Conservation (phyloP, 2,888 invertebrate genomes). For the Syrista parreyssii region DNA sequence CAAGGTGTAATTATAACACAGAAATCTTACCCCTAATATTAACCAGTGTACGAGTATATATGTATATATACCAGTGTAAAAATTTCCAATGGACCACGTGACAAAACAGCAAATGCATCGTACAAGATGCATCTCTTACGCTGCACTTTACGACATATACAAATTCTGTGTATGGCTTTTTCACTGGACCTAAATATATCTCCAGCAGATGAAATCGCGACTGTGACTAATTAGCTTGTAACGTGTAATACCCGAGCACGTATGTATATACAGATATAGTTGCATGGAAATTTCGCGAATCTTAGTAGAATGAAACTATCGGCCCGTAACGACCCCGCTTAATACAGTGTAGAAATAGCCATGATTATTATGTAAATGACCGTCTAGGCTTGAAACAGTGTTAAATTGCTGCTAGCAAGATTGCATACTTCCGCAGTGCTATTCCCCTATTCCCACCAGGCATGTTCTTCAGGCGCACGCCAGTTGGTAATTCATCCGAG, state of each 20-base stretch:
- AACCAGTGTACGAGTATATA: too few relatives aligned
- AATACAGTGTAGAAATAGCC: slow-evolving; percentile 22
- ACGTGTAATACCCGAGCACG: background rate
- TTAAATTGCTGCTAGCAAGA: slow-evolving; percentile 33
- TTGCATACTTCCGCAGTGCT: slow-evolving; percentile 28
- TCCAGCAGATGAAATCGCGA: background rate
- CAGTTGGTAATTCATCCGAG: slow-evolving; percentile 30
- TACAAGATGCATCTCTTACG: background rate
- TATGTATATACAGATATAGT: background rate
- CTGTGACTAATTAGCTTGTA: background rate
- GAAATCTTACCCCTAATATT: background rate
- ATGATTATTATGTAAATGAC: slow-evolving; percentile 35
- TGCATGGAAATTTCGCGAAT: background rate
- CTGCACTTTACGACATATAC: background rate
- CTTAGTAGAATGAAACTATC: background rate
- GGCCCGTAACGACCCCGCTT: slow-evolving; percentile 2
- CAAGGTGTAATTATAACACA: background rate
- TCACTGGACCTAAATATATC: background rate
- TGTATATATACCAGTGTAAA: background rate
- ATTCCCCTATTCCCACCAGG: slow-evolving; percentile 11
- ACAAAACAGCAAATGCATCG: background rate
- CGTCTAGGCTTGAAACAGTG: slow-evolving; percentile 28
- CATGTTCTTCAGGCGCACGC: slow-evolving; percentile 23
- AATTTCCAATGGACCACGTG: background rate
- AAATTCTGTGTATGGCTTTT: background rate